phyloP scores from a whole-genome alignment of 2,888 invertebrate genomes.

The Xanthorhoe spadicearia region DNA sequence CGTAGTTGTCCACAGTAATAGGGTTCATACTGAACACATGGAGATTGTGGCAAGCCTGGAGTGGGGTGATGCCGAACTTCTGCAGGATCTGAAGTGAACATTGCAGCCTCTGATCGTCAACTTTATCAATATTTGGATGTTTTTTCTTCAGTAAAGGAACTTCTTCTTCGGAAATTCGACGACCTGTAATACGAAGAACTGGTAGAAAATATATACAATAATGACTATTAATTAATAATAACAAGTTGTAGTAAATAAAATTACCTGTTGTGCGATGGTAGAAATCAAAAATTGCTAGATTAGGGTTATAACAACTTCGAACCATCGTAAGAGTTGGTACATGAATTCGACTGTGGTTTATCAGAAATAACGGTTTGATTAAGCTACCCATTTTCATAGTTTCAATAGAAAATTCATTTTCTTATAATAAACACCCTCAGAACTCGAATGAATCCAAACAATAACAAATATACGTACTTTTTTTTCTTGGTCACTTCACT shows the following conservation, averaged over 20 bases:
- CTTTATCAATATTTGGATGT: constrained; percentile 66
- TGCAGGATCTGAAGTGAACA: constrained; percentile 64
- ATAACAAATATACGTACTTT: neutral
- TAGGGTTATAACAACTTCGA: constrained; percentile 45
- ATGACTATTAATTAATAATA: too few relatives aligned
- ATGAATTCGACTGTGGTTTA: constrained; percentile 18
- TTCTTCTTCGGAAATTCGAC: constrained; percentile 51
- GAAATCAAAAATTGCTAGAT: constrained; percentile 64
- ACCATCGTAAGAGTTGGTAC: constrained; percentile 19
- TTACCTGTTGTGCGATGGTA: constrained; percentile 69
- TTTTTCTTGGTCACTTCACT: too few relatives aligned
- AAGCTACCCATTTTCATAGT: constrained; percentile 25
- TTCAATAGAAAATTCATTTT: neutral
- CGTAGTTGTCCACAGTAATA: constrained; percentile 85
- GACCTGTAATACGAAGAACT: constrained; percentile 54
- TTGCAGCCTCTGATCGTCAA: constrained; percentile 63
- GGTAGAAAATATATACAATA: neutral
- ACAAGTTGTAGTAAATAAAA: neutral
- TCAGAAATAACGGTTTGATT: constrained; percentile 16
- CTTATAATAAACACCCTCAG: neutral
- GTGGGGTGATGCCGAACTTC: constrained; percentile 75
- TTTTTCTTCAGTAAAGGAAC: constrained; percentile 59
- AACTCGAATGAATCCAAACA: neutral
- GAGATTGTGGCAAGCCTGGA: constrained; percentile 82
- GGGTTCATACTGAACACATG: constrained; percentile 84